These are phyloP conservation scores for Ophioderma brevispina DNA, from an alignment of 35 echinoderm and acorn worm genomes.

Conservation along the genomic window DNA sequence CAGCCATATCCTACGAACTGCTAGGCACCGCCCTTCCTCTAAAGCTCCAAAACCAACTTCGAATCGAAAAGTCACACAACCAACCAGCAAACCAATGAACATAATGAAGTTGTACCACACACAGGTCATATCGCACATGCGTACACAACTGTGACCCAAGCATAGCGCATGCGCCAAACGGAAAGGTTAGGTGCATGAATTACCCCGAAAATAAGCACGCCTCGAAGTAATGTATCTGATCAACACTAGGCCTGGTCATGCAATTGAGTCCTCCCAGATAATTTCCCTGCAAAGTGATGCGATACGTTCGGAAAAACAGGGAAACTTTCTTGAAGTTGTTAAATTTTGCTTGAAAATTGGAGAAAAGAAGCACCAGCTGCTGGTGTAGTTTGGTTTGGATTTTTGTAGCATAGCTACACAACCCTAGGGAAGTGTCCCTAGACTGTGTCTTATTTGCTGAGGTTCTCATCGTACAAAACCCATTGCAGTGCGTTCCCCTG, in stretches of 20 bases:
- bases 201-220: slow-evolving; percentile 5
- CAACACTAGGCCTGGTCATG: neutral
- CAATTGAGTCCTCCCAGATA: neutral
- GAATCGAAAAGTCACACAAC: too few relatives aligned
- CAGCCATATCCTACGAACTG: too few relatives aligned
- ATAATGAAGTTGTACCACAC: too few relatives aligned
- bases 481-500: neutral
- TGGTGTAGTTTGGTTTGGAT: neutral
- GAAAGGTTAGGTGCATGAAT: neutral
- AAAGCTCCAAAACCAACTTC: too few relatives aligned
- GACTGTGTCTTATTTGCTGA: too few relatives aligned
- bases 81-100: too few relatives aligned
- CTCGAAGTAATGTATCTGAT: neutral
- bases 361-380: neutral
- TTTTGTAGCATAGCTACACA: too few relatives aligned
- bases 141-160: too few relatives aligned
- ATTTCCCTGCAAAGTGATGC: neutral
- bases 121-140: too few relatives aligned
- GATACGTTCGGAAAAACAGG: neutral
- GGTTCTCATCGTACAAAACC: neutral
- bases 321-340: neutral
- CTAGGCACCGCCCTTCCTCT: too few relatives aligned
- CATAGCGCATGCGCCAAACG: neutral
- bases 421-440: too few relatives aligned
- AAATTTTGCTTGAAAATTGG: neutral